Conservation (phyloP, 2,888 invertebrate genomes). For the Colletes collaris region DNA sequence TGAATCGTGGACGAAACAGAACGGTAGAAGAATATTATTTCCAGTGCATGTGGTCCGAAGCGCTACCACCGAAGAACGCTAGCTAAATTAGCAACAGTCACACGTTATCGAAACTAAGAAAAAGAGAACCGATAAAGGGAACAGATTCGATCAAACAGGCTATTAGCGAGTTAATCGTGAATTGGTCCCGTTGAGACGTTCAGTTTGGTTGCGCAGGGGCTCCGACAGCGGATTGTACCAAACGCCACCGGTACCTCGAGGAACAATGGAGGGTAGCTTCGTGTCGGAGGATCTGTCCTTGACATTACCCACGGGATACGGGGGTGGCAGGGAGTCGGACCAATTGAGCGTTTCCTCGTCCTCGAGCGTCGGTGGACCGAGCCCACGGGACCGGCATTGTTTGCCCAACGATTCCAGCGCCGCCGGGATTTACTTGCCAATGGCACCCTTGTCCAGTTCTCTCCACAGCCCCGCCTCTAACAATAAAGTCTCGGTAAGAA, state of each 20-base stretch:
- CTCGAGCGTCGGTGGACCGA: slow-evolving; percentile 85
- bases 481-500: slow-evolving; percentile 86
- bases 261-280: slow-evolving; percentile 85
- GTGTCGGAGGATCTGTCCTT: slow-evolving; percentile 85
- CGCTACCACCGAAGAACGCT: slow-evolving; percentile 18
- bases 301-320: slow-evolving; percentile 82
- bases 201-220: slow-evolving; percentile 82
- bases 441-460: slow-evolving; percentile 84
- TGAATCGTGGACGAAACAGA: no score
- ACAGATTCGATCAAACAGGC: slow-evolving; percentile 24
- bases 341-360: slow-evolving; percentile 87
- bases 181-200: slow-evolving; percentile 59
- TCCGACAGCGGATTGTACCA: slow-evolving; percentile 86
- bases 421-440: slow-evolving; percentile 85
- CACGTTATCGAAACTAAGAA: slow-evolving; percentile 1
- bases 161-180: slow-evolving; percentile 57
- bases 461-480: slow-evolving; percentile 86
- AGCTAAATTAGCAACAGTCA: slow-evolving; percentile 5
- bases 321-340: slow-evolving; percentile 85
- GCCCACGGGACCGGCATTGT: slow-evolving; percentile 83
- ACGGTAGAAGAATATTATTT: background rate
- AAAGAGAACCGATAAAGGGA: background rate
- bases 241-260: slow-evolving; percentile 85
- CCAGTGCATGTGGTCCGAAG: background rate
- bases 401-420: slow-evolving; percentile 83